Conservation (phyloP, 1,140 invertebrate species). For the Geopemphigus sp. region DNA sequence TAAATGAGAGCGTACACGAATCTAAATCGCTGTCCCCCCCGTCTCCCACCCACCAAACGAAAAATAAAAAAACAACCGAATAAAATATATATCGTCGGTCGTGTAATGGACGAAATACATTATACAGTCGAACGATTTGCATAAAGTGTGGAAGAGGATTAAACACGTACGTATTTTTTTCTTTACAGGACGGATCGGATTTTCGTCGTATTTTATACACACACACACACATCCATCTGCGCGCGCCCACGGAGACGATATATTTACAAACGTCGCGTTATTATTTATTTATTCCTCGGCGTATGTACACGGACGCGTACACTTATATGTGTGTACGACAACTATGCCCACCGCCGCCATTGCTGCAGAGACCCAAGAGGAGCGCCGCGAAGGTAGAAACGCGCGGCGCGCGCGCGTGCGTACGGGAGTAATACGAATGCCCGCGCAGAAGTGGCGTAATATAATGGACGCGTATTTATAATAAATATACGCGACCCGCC, state of each 20-base stretch:
- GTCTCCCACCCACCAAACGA: not conserved
- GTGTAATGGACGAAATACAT: not conserved
- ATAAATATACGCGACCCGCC: too few species aligned
- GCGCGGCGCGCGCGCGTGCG: not conserved
- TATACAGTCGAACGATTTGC: not conserved
- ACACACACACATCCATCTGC: too few species aligned
- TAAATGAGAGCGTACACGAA: not conserved
- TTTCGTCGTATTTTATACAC: constrained; percentile 13
- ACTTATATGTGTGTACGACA: too few species aligned
- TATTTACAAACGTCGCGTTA: too few species aligned
- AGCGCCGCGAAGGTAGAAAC: not conserved
- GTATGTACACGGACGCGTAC: too few species aligned
- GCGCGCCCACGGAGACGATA: constrained; percentile 16
- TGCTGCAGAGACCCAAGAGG: too few species aligned
- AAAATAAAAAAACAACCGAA: too few species aligned
- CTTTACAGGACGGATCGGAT: not conserved
- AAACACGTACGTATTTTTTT: constrained; percentile 16
- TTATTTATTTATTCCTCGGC: too few species aligned
- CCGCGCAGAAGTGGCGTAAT: too few species aligned
- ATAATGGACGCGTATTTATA: too few species aligned
- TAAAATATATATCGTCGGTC: not conserved
- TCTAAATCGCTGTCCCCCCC: not conserved
- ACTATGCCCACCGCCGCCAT: not conserved
- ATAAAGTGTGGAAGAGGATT: constrained; percentile 22
- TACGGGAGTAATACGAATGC: too few species aligned